phyloP scores from a whole-genome alignment of 2,888 invertebrate genomes.

The Iphiclides podalirius region DNA sequence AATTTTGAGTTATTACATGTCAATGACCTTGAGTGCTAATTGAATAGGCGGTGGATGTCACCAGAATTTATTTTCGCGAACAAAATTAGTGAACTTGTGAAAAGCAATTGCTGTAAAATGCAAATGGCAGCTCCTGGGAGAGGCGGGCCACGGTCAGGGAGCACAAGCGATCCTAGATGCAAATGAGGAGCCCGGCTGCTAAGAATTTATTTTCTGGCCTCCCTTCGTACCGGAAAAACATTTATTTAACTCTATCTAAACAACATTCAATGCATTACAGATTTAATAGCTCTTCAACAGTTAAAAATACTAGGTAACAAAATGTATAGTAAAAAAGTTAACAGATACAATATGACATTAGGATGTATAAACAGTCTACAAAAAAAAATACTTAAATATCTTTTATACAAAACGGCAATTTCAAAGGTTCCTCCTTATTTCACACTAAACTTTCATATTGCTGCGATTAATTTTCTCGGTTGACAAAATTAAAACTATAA shows the following conservation, averaged over 20 bases:
- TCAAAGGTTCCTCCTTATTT: too few species aligned
- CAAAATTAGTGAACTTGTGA: slow-evolving; percentile 61
- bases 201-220: slow-evolving; percentile 46
- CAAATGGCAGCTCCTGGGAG: slow-evolving; percentile 54
- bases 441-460: too few species aligned
- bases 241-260: slow-evolving; percentile 1
- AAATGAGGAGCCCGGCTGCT: slow-evolving; percentile 52
- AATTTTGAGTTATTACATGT: too few species aligned
- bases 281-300: background rate
- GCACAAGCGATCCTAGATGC: slow-evolving; percentile 61
- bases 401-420: too few species aligned
- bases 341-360: too few species aligned
- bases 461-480: too few species aligned
- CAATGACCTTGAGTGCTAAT: background rate
- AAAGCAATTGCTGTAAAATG: slow-evolving; percentile 70
- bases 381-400: too few species aligned
- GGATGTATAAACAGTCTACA: too few species aligned
- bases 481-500: too few species aligned
- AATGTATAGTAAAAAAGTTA: too few species aligned
- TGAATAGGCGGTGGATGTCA: slow-evolving; percentile 10
- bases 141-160: slow-evolving; percentile 45
- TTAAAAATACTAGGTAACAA: too few species aligned
- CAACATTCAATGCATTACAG: background rate
- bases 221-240: background rate
- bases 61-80: slow-evolving; percentile 30